Percentiles rank a stretch among this genome's conserved stretches.
Conservation (phyloP, 92 coral and sea anemone genomes). For the Zoanthus solanderi region DNA sequence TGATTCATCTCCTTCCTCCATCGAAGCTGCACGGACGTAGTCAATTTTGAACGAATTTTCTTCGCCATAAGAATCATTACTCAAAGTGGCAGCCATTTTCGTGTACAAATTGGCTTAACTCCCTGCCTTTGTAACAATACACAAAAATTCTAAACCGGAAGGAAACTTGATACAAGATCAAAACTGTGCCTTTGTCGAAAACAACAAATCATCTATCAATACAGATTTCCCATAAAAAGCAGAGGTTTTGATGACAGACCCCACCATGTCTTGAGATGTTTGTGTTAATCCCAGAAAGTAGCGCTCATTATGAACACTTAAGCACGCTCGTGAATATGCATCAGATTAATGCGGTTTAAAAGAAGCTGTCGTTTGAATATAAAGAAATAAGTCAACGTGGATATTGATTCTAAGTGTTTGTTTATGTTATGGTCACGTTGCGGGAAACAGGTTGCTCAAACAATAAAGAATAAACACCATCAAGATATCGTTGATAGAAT, state of each 20-base stretch:
- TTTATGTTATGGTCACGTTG: conserved; percentile 37
- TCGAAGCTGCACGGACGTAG: conserved; percentile 18
- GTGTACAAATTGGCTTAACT: not conserved
- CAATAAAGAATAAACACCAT: conserved; percentile 18
- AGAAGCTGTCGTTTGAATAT: conserved; percentile 16
- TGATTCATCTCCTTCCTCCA: conserved; percentile 54
- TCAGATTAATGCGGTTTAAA: conserved; percentile 26
- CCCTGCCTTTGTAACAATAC: not conserved
- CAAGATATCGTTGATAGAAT: not conserved
- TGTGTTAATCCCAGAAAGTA: not conserved
- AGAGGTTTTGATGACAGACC: not conserved
- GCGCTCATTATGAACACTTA: not conserved
- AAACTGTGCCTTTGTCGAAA: conserved; percentile 32
- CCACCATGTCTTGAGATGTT: not conserved
- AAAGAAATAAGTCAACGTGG: not conserved
- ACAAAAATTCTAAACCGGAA: conserved; percentile 32
- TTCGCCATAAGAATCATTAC: conserved; percentile 24
- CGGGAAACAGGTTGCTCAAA: conserved; percentile 36
- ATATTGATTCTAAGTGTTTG: conserved; percentile 36
- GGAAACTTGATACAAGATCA: conserved; percentile 44
- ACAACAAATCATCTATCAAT: conserved; percentile 21
- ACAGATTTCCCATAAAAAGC: conserved; percentile 4
- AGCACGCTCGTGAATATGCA: not conserved
- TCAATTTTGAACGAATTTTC: conserved; percentile 36
- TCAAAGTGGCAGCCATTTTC: conserved; percentile 38